Percentiles rank a stretch among this genome's conserved stretches.
phyloP scores from a whole-genome alignment of 2,113 vertebrate species.

The Spilogale gracilis region DNA sequence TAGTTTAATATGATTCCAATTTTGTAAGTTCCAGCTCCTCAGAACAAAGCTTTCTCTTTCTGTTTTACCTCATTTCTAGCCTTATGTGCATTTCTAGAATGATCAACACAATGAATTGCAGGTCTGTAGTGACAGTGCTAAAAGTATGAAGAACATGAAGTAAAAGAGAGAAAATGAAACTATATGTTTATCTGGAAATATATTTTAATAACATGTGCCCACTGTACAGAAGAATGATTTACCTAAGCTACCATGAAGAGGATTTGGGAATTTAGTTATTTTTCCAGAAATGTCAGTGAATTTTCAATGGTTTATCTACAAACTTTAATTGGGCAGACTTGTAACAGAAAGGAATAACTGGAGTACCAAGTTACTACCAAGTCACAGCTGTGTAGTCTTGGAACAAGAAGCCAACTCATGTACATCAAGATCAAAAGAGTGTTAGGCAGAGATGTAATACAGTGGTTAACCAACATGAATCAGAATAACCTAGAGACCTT shows the following conservation, averaged over 20 bases:
- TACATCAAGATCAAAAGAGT: neutral
- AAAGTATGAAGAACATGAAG: neutral
- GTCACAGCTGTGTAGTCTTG: neutral
- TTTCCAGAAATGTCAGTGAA: constrained; percentile 29
- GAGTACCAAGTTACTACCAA: neutral
- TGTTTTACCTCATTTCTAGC: neutral
- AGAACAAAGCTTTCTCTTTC: neutral
- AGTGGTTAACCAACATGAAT: neutral
- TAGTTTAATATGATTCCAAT: neutral
- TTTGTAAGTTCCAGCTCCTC: neutral
- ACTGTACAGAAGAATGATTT: constrained; percentile 11
- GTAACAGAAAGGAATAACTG: constrained; percentile 29
- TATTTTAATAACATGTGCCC: neutral
- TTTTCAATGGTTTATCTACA: constrained; percentile 11
- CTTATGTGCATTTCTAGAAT: neutral
- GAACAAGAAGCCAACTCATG: neutral
- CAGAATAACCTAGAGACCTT: neutral
- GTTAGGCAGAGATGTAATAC: neutral
- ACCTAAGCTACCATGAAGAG: neutral
- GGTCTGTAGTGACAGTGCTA: neutral
- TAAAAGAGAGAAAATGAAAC: neutral
- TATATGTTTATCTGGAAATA: neutral
- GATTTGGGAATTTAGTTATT: neutral
- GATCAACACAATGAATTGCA: neutral
- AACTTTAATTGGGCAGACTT: neutral